Base-by-base conservation (phyloP, 2,113 vertebrate species). In the Dipodomys merriami region DNA sequence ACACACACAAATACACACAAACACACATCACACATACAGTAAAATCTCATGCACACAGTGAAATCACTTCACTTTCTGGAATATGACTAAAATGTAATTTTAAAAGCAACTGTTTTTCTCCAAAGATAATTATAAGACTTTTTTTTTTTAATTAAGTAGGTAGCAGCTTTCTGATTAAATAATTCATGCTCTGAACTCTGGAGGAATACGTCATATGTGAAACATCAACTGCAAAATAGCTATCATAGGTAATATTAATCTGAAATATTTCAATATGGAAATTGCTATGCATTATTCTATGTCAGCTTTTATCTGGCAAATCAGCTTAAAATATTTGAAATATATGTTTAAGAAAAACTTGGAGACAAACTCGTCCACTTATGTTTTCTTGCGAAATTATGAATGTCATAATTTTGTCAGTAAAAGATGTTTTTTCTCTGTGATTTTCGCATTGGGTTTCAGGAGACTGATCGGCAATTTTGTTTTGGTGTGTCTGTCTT, bases 201-300 rank as follows among this genome's bases (percentile, higher is more conserved):
- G 69, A 33, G 44, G 72, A 53, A 25, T 81, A 71, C 5, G 8
- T 18, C 39, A 83, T 20, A 13, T 18, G 1, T 78, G 46, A 90
- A 80, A 83, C 35, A 0, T 15, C 78, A 49, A 1, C 83, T 90
- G 44, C 81, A 95, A 89, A 96, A 94, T 73, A 89, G 78, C 53
- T 62, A 82, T 74, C 96, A 29, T 95, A 76, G n/a, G 2, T 91
- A 88, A 95, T 18, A 23, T 85, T 95, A 88, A 72, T 46, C 6
- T 91, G 88, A 95, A 96, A 16, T 87, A 77, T 94, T 77, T 87
- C 29, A 86, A 60, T 86, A 81, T 25, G 80, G 84, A 89, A 96
- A 89, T 83, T 35, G 35, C n/a, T n/a, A 84, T 95, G 92, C 73
- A 96, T 67, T 91, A 74, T 35, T 96, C 90, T 91, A 74, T 35